A percentile compares a stretch with the other conserved stretches of the same genome.
phyloP scores from a whole-genome alignment of 1,140 invertebrate genomes.

The Littorina saxatilis region DNA sequence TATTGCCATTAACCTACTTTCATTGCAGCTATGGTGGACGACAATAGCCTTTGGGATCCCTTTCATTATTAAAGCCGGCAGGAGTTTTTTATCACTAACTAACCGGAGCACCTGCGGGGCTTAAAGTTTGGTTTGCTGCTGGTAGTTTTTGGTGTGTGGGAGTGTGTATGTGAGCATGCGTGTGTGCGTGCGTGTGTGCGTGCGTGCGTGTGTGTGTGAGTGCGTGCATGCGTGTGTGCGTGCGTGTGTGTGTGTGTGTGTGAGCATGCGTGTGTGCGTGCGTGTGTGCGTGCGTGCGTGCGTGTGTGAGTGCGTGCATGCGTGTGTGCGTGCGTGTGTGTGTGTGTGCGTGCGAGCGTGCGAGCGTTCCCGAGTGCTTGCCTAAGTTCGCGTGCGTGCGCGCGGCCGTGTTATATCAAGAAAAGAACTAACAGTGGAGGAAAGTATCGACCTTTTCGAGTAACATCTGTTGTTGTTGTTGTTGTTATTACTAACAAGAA shows the following conservation, averaged over 20 bases:
- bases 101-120: too few species aligned
- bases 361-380: background rate
- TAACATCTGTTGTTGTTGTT: too few species aligned
- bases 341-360: slow-evolving; percentile 10
- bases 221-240: slow-evolving; percentile 3
- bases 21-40: too few species aligned
- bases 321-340: slow-evolving; percentile 4
- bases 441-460: too few species aligned
- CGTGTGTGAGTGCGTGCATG: slow-evolving; percentile 5
- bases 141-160: background rate
- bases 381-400: background rate
- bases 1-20: too few species aligned
- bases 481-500: too few species aligned
- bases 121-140: too few species aligned
- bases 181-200: slow-evolving; percentile 7
- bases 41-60: too few species aligned
- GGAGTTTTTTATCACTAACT: too few species aligned
- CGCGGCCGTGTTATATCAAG: background rate
- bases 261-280: background rate
- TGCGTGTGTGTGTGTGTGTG: slow-evolving; percentile 13
- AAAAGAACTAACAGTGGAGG: too few species aligned
- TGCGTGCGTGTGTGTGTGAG: background rate
- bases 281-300: background rate
- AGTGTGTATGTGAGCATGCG: background rate
- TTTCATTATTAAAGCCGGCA: too few species aligned